Evolutionary conservation across 2,797 vertebrate genomes (phyloP).

Genomic region (Peromyscus eremicus): DNA sequence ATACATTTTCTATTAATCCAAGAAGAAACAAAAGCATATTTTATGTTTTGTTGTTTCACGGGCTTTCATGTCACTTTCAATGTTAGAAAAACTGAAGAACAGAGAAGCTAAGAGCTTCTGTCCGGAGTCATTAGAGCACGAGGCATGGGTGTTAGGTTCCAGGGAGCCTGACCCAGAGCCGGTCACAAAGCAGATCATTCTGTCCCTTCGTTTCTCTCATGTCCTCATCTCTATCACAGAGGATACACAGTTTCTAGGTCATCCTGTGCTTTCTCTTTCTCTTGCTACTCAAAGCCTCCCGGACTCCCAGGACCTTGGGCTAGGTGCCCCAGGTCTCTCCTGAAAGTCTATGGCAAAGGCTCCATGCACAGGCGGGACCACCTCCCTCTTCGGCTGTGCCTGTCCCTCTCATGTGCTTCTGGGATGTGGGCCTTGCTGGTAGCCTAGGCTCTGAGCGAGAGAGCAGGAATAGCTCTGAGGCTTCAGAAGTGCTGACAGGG

Average conservation of each 20-base stretch:
- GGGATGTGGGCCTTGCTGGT: neutral
- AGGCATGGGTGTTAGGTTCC: neutral
- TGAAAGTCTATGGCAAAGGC: neutral
- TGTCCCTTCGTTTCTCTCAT: neutral
- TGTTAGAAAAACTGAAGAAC: neutral
- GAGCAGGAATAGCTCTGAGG: too few relatives aligned
- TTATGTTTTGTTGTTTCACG: neutral
- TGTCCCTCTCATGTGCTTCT: rapidly evolving
- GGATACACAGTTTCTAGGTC: neutral
- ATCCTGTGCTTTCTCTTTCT: neutral
- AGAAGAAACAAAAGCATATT: neutral
- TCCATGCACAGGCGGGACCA: neutral
- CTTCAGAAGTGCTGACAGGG: neutral
- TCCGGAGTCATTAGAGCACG: neutral
- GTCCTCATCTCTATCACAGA: neutral
- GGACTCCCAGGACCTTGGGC: neutral
- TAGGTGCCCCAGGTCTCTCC: rapidly evolving
- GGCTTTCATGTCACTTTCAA: neutral
- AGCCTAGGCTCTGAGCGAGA: rapidly evolving
- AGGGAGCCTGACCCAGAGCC: neutral
- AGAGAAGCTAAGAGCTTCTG: neutral
- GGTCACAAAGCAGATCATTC: neutral
- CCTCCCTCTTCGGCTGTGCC: neutral
- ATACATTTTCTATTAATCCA: neutral
- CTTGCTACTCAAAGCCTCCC: neutral